Percentiles rank a stretch among this genome's conserved stretches.
These are phyloP conservation scores for Hyles lineata DNA, from an alignment of 2,888 invertebrate genomes.

Conservation along the genomic window DNA sequence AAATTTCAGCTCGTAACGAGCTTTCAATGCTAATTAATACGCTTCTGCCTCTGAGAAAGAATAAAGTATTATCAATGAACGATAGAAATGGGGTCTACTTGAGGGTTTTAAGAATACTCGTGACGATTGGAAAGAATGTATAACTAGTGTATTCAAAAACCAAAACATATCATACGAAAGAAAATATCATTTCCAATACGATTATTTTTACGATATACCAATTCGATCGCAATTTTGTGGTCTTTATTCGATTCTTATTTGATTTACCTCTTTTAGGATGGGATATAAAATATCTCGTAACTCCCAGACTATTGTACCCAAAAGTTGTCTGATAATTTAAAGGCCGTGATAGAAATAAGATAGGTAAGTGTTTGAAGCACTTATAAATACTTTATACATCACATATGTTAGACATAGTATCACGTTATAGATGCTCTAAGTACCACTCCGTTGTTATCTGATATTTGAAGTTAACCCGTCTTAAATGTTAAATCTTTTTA, in stretches of 20 bases:
- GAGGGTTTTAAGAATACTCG: too few relatives aligned
- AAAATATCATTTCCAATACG: not conserved
- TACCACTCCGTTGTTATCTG: slow-evolving; percentile 15
- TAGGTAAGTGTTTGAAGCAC: slow-evolving; percentile 69
- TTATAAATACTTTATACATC: slow-evolving; percentile 63
- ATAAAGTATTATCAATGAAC: too few relatives aligned
- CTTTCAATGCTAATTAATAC: not conserved
- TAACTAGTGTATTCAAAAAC: not conserved
- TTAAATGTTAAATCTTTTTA: not conserved
- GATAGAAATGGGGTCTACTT: too few relatives aligned
- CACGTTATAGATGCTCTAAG: slow-evolving; percentile 12
- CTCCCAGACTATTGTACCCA: slow-evolving; percentile 35
- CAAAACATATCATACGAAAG: slow-evolving; percentile 17
- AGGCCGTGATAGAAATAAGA: slow-evolving; percentile 78
- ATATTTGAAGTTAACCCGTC: not conserved
- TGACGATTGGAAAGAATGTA: not conserved
- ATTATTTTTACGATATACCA: not conserved
- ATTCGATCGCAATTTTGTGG: not conserved
- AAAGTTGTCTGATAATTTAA: slow-evolving; percentile 62
- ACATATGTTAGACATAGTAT: slow-evolving; percentile 49
- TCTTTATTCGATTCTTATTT: too few relatives aligned
- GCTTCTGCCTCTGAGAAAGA: too few relatives aligned
- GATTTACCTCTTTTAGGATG: not conserved
- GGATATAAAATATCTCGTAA: not conserved
- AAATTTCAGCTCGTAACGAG: not conserved